Evolutionary conservation across 2,888 invertebrate genomes (phyloP).

Genomic region (Drosophila sordidula): DNA sequence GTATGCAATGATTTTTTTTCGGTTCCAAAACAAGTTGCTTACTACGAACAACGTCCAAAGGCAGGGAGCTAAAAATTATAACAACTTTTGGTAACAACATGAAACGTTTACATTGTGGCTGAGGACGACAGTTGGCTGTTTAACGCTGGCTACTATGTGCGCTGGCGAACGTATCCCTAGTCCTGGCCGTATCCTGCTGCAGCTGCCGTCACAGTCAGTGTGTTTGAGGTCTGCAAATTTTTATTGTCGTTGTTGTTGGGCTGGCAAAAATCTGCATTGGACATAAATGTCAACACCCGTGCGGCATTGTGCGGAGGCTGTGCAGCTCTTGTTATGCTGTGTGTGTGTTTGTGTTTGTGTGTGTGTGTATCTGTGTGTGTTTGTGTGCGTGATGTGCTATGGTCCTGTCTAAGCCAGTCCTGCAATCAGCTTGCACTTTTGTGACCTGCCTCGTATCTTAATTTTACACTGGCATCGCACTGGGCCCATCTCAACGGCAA

Average conservation of each 20-base stretch:
- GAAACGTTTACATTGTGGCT: constrained; percentile 76
- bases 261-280: constrained; percentile 78
- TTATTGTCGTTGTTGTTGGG: constrained; percentile 66
- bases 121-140: constrained; percentile 58
- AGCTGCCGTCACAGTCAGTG: constrained; percentile 34
- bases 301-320: constrained; percentile 48
- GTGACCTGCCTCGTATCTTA: constrained; percentile 68
- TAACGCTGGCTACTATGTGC: constrained; percentile 47
- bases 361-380: constrained; percentile 5
- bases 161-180: constrained; percentile 22
- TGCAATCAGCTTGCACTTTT: constrained; percentile 78
- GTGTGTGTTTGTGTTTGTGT: not conserved
- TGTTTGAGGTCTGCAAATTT: constrained; percentile 56
- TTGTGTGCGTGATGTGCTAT: constrained; percentile 24
- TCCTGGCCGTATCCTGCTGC: constrained; percentile 34
- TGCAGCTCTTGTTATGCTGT: not conserved
- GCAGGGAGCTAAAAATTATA: constrained; percentile 73
- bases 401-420: constrained; percentile 68
- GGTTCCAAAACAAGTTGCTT: constrained; percentile 67
- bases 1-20: constrained; percentile 71
- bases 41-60: constrained; percentile 35
- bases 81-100: constrained; percentile 79
- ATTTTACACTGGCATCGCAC: constrained; percentile 50
- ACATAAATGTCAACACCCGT: constrained; percentile 80
- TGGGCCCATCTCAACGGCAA: not conserved